Evolutionary conservation across 2,797 vertebrate species (phyloP).

Genomic region (Argyrosomus regius): DNA sequence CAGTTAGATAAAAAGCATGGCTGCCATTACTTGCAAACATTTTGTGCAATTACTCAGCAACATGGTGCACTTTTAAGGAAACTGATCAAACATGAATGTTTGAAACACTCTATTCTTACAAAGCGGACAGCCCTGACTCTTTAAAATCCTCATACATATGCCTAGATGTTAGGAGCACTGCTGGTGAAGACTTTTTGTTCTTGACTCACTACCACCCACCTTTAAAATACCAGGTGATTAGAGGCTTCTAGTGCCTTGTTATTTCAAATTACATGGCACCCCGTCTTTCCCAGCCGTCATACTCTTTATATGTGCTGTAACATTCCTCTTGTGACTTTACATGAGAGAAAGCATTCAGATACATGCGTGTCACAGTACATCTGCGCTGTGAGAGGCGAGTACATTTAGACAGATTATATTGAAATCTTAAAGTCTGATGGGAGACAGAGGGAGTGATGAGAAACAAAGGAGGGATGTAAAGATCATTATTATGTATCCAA

Average conservation of each 20-base stretch:
- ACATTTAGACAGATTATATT: constrained; percentile 4
- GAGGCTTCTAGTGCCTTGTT: constrained; percentile 65
- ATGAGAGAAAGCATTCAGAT: constrained; percentile 12
- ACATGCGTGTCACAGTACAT: not conserved
- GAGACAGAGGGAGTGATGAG: constrained; percentile 16
- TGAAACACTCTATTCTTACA: constrained; percentile 32
- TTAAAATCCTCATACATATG: constrained; percentile 27
- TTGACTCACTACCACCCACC: constrained; percentile 49
- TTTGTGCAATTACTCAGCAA: constrained; percentile 23
- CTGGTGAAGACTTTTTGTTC: constrained; percentile 53
- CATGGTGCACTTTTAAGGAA: not conserved
- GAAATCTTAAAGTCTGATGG: constrained; percentile 18
- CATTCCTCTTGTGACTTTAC: constrained; percentile 42
- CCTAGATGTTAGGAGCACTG: constrained; percentile 25
- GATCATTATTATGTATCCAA: constrained; percentile 47
- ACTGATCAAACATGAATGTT: constrained; percentile 33
- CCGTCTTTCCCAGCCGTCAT: constrained; percentile 65
- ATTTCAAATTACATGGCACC: constrained; percentile 65
- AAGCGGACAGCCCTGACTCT: constrained; percentile 28
- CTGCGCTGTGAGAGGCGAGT: not conserved
- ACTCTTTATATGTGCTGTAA: constrained; percentile 28
- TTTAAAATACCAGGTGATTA: constrained; percentile 75
- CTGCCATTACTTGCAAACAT: constrained; percentile 4
- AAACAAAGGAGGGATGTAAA: constrained; percentile 41
- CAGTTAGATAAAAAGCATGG: constrained; percentile 10